Evolutionary conservation across 2,797 vertebrate species (phyloP), one percentile per base, ranked within the genome.

Genomic region (Chiroxiphia lanceolata): DNA sequence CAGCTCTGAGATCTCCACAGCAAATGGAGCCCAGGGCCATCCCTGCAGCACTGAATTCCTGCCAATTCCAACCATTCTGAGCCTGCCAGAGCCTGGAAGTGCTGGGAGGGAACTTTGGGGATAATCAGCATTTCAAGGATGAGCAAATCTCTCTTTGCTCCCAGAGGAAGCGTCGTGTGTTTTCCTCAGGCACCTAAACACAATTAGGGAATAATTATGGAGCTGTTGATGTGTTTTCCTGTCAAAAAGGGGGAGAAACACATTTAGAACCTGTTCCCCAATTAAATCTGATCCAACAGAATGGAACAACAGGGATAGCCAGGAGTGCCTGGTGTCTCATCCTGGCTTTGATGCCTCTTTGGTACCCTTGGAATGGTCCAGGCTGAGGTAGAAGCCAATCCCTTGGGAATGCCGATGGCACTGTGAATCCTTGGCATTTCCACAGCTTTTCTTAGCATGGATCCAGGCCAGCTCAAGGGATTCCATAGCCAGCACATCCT

Each of bases 291-390:
- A 16, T 44, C 50, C 22, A 15, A 10, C 4, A 33, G 81, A 19
- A 15, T 36, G 36, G 70, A 47, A 21, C 31, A 13, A 6, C 7
- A 4, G 17, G 20, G 40, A 8, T 1, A 80, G n/a, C 16, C 57
- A 50, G 78, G 75, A 70, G 21, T 18, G 7, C 7, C 47, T 82
- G 87, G 63, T 14, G 20, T 42, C 67, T 57, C 54, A 2, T 21
- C 12, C 31, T 1, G 2, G n/a, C 45, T 44, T 38, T 38, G 63
- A 10, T 0, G 8, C n/a, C 26, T 34, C 17, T 10, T 11, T 1
- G 2, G 51, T 9, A 12, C 82, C 71, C 40, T 59, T 23, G 69
- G 83, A 44, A 61, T 1, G 1, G 10, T 3, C 11, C 23, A 14
- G 8, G 42, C n/a, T 6, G 40, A 31, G 42, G 64, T 4, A 1